Evolutionary conservation across 2,113 vertebrate species (phyloP), one percentile per base, ranked within the genome.

Genomic region (Rutilus rutilus): DNA sequence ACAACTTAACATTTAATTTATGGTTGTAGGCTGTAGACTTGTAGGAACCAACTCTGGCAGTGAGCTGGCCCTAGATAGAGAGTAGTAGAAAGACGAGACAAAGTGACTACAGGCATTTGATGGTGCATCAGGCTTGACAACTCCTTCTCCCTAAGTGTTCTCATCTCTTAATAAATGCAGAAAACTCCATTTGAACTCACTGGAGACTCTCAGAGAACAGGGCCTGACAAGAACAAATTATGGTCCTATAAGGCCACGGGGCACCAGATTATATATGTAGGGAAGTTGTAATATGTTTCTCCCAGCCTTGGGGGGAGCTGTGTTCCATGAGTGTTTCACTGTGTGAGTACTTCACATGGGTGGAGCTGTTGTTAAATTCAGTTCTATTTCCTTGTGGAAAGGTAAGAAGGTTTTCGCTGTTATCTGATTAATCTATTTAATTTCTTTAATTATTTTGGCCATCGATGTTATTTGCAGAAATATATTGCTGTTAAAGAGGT

Each of bases 171-270:
- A 6, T 77, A 27, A 78, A 64, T 15, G 3, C 36, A 50, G 71
- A 42, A 74, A n/a, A 78, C 36, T 78, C 10, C 15, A 50, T 80
- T 71, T 50, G 9, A 78, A 82, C 64, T 87, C 83, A 82, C 74
- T 69, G 64, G 75, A 69, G 62, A 78, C 17, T 78, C 12, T 65
- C 17, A 7, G 73, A 75, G 67, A 62, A 67, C 36, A 78, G 62
- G 62, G 36, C 15, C 30, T 69, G 15, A 25, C 59, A 62, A 23
- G 2, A 25, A 69, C 17, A 2, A 21, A 39, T 39, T 9, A 8
- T 8, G 33, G 64, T 36, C 30, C 1, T 19, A 19, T 19, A 30
- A 67, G 30, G 15, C 5, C 30, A 19, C 6, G 14, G 2, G 15
- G 15, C 17, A 54, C 52, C 52, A 52, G 50, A 52, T 52, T 39